Percentiles rank a stretch among this genome's conserved stretches.
phyloP scores from a whole-genome alignment of 2,113 vertebrate genomes.

The Bostrychus sinensis region DNA sequence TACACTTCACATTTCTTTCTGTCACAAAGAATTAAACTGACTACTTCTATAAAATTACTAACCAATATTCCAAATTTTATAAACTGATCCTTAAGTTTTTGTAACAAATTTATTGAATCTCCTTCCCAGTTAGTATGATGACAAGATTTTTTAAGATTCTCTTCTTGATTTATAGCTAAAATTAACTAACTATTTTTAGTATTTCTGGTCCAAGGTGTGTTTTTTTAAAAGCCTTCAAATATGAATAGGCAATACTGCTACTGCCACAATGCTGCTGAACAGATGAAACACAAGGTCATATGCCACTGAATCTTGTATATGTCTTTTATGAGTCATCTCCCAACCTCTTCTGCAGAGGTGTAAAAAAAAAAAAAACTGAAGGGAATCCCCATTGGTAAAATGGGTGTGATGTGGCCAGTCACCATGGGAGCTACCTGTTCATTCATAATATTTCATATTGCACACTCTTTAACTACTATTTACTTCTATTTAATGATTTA shows the following conservation, averaged over 20 bases:
- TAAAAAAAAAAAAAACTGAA: neutral
- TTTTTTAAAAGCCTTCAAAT: too few species aligned
- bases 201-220: too few species aligned
- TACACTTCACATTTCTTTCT: neutral
- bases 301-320: neutral
- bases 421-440: constrained; percentile 37
- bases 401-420: constrained; percentile 46
- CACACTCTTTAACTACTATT: neutral
- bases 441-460: neutral
- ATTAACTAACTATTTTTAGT: too few species aligned
- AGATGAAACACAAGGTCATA: neutral
- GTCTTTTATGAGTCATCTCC: constrained; percentile 55
- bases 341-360: constrained; percentile 18
- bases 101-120: too few species aligned
- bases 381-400: constrained; percentile 66
- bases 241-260: too few species aligned
- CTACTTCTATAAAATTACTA: neutral
- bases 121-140: too few species aligned
- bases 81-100: too few species aligned
- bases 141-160: too few species aligned
- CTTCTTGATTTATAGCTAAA: too few species aligned
- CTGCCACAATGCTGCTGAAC: too few species aligned
- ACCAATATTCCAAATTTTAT: too few species aligned
- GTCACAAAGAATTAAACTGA: neutral
- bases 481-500: neutral